Evolutionary conservation across 2,797 vertebrate species (phyloP).

Genomic region (Epinephelus awoara): DNA sequence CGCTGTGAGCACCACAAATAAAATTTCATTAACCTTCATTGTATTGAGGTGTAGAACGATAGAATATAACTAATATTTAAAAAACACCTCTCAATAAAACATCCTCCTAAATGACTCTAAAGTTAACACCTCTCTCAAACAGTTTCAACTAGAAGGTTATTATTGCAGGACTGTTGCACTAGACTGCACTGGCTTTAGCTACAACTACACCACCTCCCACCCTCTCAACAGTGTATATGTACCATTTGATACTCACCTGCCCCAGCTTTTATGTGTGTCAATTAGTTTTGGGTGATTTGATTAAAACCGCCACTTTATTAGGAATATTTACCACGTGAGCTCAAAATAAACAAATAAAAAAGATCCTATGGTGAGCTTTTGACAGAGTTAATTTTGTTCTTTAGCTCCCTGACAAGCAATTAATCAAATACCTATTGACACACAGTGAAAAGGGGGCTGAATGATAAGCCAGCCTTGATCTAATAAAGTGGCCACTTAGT

Average conservation of each 20-base stretch:
- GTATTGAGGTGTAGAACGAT: neutral
- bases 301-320: neutral
- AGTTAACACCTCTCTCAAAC: neutral
- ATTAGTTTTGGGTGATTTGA: neutral
- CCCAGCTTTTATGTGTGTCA: neutral
- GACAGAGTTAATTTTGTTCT: neutral
- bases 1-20: neutral
- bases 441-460: neutral
- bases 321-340: neutral
- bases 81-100: neutral
- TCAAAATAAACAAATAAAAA: neutral
- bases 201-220: neutral
- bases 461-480: neutral
- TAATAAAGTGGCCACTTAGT: neutral
- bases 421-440: neutral
- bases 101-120: neutral
- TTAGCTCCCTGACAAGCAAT: neutral
- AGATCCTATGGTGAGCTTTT: neutral
- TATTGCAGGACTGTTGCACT: no score
- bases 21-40: neutral
- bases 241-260: neutral
- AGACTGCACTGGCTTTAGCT: no score
- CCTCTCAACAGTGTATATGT: neutral
- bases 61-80: no score
- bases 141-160: neutral